These are phyloP conservation scores for Meandrusa payeni DNA, from an alignment of 2,888 invertebrate genomes.

Conservation along the genomic window DNA sequence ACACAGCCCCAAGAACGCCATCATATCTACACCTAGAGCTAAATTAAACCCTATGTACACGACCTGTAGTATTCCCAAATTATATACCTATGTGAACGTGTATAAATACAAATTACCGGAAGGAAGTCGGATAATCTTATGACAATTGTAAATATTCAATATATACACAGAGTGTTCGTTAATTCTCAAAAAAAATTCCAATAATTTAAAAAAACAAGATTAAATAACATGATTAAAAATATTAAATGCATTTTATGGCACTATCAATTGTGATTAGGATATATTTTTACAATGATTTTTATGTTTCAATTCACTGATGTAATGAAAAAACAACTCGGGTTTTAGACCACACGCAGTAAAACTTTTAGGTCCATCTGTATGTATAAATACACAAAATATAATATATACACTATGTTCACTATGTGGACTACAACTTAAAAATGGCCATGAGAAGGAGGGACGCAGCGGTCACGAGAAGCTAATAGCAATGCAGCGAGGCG, in stretches of 20 bases:
- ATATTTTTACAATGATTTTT: too few species aligned
- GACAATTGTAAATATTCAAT: not conserved
- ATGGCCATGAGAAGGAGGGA: too few species aligned
- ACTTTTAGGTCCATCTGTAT: too few species aligned
- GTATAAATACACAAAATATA: too few species aligned
- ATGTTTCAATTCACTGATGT: too few species aligned
- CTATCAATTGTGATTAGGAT: not conserved
- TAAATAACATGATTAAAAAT: not conserved
- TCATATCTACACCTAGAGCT: not conserved
- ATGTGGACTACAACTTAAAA: too few species aligned
- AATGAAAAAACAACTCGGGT: too few species aligned
- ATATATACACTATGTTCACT: too few species aligned
- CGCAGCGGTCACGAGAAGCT: too few species aligned
- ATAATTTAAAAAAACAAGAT: too few species aligned
- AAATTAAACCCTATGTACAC: conserved; percentile 17
- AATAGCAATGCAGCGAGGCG: too few species aligned
- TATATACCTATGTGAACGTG: conserved; percentile 1
- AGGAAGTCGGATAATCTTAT: not conserved
- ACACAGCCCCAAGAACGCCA: not conserved
- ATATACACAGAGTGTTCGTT: conserved; percentile 6
- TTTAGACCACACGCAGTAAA: too few species aligned
- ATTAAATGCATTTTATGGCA: conserved; percentile 20
- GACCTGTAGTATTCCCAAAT: conserved; percentile 27
- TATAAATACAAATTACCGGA: conserved; percentile 10
- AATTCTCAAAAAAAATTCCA: not conserved